Evolutionary conservation across 92 coral and sea anemone genomes (phyloP).

Genomic region (Phymanthus crucifer): DNA sequence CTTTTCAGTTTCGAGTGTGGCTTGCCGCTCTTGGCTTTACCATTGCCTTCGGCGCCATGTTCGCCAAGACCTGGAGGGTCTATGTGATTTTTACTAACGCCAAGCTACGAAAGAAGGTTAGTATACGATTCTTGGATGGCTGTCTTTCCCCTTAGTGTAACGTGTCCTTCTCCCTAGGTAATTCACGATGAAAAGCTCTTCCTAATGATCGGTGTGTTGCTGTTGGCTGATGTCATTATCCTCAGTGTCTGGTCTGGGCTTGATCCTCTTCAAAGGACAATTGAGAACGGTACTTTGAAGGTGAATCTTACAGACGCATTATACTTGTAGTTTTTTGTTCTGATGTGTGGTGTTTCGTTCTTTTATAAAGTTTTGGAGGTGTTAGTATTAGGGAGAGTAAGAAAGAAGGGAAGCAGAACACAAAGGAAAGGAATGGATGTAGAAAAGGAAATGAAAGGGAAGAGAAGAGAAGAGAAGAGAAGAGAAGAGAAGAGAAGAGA

Average conservation of each 20-base stretch:
- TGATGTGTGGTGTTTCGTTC: no score
- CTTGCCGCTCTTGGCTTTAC: conserved; percentile 76
- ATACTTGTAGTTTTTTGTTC: no score
- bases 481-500: neutral
- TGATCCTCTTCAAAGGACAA: conserved; percentile 41
- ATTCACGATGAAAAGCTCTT: conserved; percentile 80
- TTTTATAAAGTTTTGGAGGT: no score
- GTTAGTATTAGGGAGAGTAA: no score
- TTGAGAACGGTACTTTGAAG: neutral
- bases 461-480: neutral
- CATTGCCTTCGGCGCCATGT: conserved; percentile 87
- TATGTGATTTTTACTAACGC: conserved; percentile 75
- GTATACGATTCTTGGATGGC: no score
- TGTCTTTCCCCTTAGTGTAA: no score
- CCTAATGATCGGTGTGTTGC: conserved; percentile 62
- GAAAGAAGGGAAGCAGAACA: no score
- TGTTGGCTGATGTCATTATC: conserved; percentile 63
- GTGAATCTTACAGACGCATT: no score
- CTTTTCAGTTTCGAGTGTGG: conserved; percentile 68
- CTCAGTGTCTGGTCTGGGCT: conserved; percentile 68
- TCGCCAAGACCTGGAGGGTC: conserved; percentile 89
- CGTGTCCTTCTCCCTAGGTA: conserved; percentile 43
- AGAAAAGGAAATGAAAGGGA: neutral
- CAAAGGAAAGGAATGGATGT: neutral
- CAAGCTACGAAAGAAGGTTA: conserved; percentile 39